Percentiles rank a stretch among this genome's conserved stretches.
These are phyloP conservation scores for Galeruca laticollis DNA, from an alignment of 2,888 invertebrate genomes.

Conservation along the genomic window DNA sequence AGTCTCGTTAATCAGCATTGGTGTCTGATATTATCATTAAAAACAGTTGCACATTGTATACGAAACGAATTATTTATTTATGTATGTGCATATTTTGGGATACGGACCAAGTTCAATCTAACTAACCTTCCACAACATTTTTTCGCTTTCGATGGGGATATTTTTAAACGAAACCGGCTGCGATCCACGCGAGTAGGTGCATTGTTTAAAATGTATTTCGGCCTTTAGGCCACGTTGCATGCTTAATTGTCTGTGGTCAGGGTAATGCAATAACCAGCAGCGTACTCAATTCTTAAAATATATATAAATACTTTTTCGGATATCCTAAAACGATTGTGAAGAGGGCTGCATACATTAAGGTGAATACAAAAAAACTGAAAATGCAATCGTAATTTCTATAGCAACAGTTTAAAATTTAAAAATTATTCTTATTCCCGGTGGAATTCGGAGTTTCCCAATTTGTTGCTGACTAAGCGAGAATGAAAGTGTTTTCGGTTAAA, in stretches of 20 bases:
- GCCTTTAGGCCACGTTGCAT: slow-evolving; percentile 35
- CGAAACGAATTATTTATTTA: slow-evolving; percentile 2
- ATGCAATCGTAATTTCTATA: too few species aligned
- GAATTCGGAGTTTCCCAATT: too few species aligned
- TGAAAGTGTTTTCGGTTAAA: too few species aligned
- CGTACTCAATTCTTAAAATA: not conserved
- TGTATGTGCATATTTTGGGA: slow-evolving; percentile 17
- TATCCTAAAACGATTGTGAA: too few species aligned
- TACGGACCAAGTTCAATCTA: slow-evolving; percentile 1
- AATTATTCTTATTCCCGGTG: too few species aligned
- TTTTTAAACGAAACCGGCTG: slow-evolving; percentile 33
- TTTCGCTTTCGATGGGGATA: slow-evolving; percentile 20
- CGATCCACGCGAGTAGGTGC: slow-evolving; percentile 5
- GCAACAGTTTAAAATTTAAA: too few species aligned
- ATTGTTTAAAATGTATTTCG: slow-evolving; percentile 35
- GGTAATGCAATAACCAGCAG: slow-evolving; percentile 9
- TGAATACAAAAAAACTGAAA: not conserved
- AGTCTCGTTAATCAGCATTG: not conserved
- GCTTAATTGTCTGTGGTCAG: slow-evolving; percentile 35
- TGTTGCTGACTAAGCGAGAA: too few species aligned
- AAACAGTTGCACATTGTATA: not conserved
- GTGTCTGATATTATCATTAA: not conserved
- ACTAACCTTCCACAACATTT: slow-evolving; percentile 30
- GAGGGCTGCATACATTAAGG: not conserved
- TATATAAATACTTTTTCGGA: too few species aligned